Base-by-base conservation (phyloP, 2,113 vertebrate genomes). In the Protobothrops mucrosquamatus region DNA sequence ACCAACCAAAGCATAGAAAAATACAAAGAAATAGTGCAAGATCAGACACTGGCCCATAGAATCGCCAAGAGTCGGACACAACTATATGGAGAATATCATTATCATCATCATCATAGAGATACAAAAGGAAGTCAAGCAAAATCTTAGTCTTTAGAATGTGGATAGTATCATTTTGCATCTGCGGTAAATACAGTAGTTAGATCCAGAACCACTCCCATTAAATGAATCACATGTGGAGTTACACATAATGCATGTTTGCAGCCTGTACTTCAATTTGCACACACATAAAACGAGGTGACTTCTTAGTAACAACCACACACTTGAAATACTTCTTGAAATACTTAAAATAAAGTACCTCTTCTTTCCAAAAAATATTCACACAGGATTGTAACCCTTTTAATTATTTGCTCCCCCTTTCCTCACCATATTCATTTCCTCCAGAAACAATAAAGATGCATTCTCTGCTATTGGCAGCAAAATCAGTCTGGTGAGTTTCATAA, bases 401-500 rank as follows among this genome's bases (percentile, higher is more conserved):
- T 57, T 23, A 56, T 85, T 92, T 92, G 54, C 6, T 74, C 26
- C 29, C 26, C 59, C 2, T 34, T n/a, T 56, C 69, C 20, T 56
- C 24, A 74, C 54, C 69, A 11, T 74, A 88, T 51, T 20, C 52
- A 51, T 43, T 89, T 89, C 92, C 85, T 91, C 4, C 57, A 89
- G 94, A 69, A 92, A 46, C 88, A 94, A 51, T 7, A 94, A 92
- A 95, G 88, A 97, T 91, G 23, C 92, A 93, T 95, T 93, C 94
- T 95, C 86, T 61, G 61, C 55, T 94, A 95, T 96, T 95, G 94
- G 74, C 85, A 56, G 29, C 18, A 94, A 95, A 96, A 95, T 93
- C 87, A 89, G 94, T 88, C 86, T 93, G 85, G 91, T 95, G 91
- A 96, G 92, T 93, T 92, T 89, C 61, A 26, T 85, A 48, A 57